Evolutionary conservation across 2,888 invertebrate genomes (phyloP), one percentile per base, ranked within the genome.

Genomic region (Oegoconia quadripuncta): DNA sequence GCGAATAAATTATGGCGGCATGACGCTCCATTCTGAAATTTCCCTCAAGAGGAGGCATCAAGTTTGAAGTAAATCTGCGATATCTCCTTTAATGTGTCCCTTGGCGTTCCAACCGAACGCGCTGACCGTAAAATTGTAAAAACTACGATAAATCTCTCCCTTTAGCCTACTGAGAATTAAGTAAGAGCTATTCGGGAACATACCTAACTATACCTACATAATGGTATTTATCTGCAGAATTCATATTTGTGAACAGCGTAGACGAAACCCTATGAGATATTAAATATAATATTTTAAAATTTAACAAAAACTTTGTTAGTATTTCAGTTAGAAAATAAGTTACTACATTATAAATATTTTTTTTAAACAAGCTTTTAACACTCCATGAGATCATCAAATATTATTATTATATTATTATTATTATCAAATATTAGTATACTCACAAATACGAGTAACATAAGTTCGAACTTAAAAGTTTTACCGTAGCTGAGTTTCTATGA

Each of bases 91-190:
- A 81, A 83, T 79, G 82, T 74, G 72, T 83, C 82, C 83, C 82
- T 52, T 57, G 78, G 69, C 69, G 61, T 70, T 59, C 64, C 65
- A 65, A 64, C 71, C 72, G 73, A 76, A 77, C 75, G 68, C 81
- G 70, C 74, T 78, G 79, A 82, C 82, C 84, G 82, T 82, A 83
- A 84, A 83, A 84, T 84, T 83, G 82, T 82, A 81, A 84, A 82
- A 83, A 84, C 81, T 82, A 74, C 72, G 66, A 83, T 82, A 84
- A 82, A 83, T 83, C 80, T 74, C 65, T 62, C 58, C 66, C 61
- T 67, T 67, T 62, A 48, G 44, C 46, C 46, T 53, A 34, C 44
- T 44, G 52, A 50, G 51, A 41, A 40, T 51, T 39, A 42, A 43
- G 44, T 46, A 44, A 54, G 53, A 52, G 46, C 42, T 46, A 39